Evolutionary conservation across 2,888 invertebrate species (phyloP).

Genomic region (Galeruca laticollis): DNA sequence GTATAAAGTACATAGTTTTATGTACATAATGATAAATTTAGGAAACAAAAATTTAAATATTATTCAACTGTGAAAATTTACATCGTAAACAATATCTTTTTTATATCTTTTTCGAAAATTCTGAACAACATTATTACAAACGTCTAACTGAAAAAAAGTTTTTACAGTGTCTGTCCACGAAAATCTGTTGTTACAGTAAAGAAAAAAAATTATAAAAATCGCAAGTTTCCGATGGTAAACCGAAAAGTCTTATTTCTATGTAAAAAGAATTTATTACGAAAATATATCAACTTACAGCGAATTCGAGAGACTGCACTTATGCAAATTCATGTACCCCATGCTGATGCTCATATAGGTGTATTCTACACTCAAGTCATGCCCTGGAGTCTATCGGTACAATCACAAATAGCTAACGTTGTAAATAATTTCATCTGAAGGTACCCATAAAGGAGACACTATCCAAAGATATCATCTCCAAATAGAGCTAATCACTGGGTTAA

Average conservation of each 20-base stretch:
- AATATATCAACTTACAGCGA: not conserved
- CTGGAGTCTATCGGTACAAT: no score
- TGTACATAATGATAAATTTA: slow-evolving; percentile 39
- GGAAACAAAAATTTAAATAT: slow-evolving; percentile 42
- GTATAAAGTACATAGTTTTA: slow-evolving; percentile 40
- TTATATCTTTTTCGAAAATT: slow-evolving; percentile 34
- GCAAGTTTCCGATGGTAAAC: no score
- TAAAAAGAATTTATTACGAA: no score
- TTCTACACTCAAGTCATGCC: no score
- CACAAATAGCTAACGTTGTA: no score
- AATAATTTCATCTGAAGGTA: no score
- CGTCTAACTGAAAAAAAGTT: slow-evolving; percentile 34
- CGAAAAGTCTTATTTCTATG: no score
- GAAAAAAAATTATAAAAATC: no score
- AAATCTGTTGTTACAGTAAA: slow-evolving; percentile 4
- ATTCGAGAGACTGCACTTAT: not conserved
- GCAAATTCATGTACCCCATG: not conserved
- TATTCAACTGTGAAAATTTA: slow-evolving; percentile 35
- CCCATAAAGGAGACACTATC: no score
- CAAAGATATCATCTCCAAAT: no score
- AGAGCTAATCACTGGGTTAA: no score
- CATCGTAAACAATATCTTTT: slow-evolving; percentile 40
- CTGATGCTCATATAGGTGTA: no score
- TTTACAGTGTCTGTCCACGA: slow-evolving; percentile 22
- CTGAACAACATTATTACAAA: slow-evolving; percentile 42